Conservation (phyloP, 2,888 invertebrate genomes). For the Sinohyriopsis cumingii region DNA sequence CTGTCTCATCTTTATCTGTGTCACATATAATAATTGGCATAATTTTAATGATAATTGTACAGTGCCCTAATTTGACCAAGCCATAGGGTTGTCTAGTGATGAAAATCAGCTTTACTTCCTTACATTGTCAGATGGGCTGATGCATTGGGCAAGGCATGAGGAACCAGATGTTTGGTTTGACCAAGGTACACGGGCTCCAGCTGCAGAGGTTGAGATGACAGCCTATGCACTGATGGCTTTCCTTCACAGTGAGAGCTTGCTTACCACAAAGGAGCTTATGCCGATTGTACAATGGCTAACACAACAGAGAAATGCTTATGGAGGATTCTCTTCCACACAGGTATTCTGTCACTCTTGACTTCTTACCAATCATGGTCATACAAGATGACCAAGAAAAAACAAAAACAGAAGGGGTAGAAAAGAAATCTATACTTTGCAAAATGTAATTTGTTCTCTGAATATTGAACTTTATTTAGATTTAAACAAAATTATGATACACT, state of each 20-base stretch:
- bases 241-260: conserved; percentile 70
- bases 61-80: no score
- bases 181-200: conserved; percentile 76
- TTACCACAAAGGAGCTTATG: conserved; percentile 67
- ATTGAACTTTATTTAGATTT: not conserved
- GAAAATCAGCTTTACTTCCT: not conserved
- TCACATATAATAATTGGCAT: no score
- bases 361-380: no score
- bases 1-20: no score
- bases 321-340: conserved; percentile 71
- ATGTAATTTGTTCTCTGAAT: not conserved
- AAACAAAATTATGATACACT: no score
- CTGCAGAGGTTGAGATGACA: conserved; percentile 88
- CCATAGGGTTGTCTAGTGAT: no score
- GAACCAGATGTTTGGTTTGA: conserved; percentile 30
- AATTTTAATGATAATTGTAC: no score
- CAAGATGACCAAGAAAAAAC: no score
- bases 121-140: conserved; percentile 74
- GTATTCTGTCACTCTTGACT: conserved; percentile 31
- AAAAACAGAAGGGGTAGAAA: not conserved
- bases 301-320: conserved; percentile 80
- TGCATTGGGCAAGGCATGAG: conserved; percentile 85
- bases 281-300: conserved; percentile 84
- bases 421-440: not conserved
- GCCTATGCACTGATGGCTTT: conserved; percentile 88